phyloP scores from a whole-genome alignment of 1,140 invertebrate genomes.

The Achatina immaculata region DNA sequence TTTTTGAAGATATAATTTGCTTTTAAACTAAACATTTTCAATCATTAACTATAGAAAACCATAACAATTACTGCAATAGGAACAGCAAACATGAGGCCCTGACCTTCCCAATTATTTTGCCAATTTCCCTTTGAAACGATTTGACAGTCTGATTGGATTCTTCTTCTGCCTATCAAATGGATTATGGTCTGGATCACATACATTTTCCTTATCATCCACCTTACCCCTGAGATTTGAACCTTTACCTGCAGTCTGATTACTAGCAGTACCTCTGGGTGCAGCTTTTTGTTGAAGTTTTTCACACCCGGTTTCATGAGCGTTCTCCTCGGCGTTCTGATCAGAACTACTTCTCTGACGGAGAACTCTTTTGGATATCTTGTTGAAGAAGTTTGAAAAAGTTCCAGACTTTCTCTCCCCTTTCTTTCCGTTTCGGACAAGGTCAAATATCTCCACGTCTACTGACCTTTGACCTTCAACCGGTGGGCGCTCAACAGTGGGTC shows the following conservation, averaged over 20 bases:
- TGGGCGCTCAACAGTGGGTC: slow-evolving; percentile 36
- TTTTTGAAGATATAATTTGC: too few species aligned
- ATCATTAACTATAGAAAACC: too few species aligned
- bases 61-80: too few species aligned
- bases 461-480: not conserved
- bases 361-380: slow-evolving; percentile 51
- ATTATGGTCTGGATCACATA: not conserved
- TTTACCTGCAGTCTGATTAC: not conserved
- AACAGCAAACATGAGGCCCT: too few species aligned
- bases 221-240: not conserved
- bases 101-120: slow-evolving; percentile 22
- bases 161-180: slow-evolving; percentile 30
- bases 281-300: not conserved
- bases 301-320: not conserved
- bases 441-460: not conserved
- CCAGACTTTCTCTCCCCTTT: slow-evolving; percentile 48
- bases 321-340: not conserved
- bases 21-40: too few species aligned
- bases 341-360: slow-evolving; percentile 48
- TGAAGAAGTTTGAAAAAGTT: slow-evolving; percentile 55
- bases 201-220: slow-evolving; percentile 28
- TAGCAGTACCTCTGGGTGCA: not conserved
- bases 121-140: slow-evolving; percentile 28
- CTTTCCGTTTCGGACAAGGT: slow-evolving; percentile 32
- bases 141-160: slow-evolving; percentile 28